These are phyloP conservation scores for Bolinopsis microptera DNA, from an alignment of 37 sponge, comb jelly and placozoan genomes.

Conservation along the genomic window DNA sequence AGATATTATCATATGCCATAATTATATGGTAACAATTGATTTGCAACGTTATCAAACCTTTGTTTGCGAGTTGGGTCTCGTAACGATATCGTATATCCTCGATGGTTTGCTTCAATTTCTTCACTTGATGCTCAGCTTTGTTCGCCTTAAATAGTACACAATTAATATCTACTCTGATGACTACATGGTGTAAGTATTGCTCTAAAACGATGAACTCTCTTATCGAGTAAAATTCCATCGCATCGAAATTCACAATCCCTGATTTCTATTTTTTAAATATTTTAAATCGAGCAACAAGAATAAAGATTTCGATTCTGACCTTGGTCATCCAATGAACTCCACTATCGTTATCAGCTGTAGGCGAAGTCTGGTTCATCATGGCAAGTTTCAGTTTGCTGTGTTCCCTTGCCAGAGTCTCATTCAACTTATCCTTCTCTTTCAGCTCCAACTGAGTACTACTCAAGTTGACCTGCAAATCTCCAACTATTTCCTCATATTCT, in stretches of 20 bases:
- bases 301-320: no score
- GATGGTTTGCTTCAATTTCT: conserved; percentile 54
- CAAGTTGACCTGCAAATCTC: background rate
- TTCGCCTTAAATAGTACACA: conserved; percentile 17
- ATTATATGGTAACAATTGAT: no score
- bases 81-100: conserved; percentile 32
- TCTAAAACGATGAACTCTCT: background rate
- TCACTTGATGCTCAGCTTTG: conserved; percentile 18
- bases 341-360: background rate
- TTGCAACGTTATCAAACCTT: no score
- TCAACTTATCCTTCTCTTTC: conserved; percentile 9
- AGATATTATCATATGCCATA: no score
- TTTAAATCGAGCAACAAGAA: no score
- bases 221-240: background rate
- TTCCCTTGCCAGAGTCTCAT: conserved; percentile 26
- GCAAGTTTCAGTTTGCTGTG: background rate
- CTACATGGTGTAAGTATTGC: no score
- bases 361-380: background rate
- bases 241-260: background rate
- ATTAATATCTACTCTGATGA: no score
- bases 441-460: background rate
- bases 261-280: no score
- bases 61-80: conserved; percentile 48
- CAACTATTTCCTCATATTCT: conserved; percentile 32
- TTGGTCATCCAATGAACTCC: background rate